phyloP scores from a whole-genome alignment of 2,888 invertebrate species.

The Macrophya alboannulata region DNA sequence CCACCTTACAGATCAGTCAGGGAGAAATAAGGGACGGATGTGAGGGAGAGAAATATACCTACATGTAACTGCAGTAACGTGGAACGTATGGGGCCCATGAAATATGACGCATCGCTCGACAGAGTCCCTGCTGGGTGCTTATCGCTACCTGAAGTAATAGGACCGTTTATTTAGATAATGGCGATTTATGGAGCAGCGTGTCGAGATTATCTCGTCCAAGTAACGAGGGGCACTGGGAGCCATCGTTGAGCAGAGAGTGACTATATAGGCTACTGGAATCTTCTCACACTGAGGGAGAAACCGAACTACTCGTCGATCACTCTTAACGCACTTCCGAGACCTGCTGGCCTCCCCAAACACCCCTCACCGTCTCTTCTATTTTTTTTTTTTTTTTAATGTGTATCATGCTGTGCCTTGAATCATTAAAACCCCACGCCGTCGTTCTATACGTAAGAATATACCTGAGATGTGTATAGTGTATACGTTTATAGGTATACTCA shows the following conservation, averaged over 20 bases:
- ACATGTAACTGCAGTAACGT: constrained; percentile 37
- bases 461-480: background rate
- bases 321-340: constrained; percentile 44
- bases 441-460: background rate
- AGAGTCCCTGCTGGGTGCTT: constrained; percentile 53
- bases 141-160: constrained; percentile 54
- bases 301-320: constrained; percentile 53
- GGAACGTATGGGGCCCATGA: constrained; percentile 44
- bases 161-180: constrained; percentile 56
- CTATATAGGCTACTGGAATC: constrained; percentile 44
- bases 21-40: background rate
- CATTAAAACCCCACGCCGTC: constrained; percentile 18
- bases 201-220: constrained; percentile 53
- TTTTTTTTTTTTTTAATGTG: constrained; percentile 23
- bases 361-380: background rate
- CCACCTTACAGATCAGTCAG: constrained; percentile 8
- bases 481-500: background rate
- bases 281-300: constrained; percentile 48
- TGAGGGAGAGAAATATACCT: constrained; percentile 30
- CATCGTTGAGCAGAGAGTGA: constrained; percentile 25
- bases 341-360: constrained; percentile 4
- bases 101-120: constrained; percentile 55
- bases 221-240: constrained; percentile 47
- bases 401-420: constrained; percentile 36
- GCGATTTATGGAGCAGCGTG: constrained; percentile 56